Base-by-base conservation (phyloP, 2,888 invertebrate species). In the Thelaira solivaga region DNA sequence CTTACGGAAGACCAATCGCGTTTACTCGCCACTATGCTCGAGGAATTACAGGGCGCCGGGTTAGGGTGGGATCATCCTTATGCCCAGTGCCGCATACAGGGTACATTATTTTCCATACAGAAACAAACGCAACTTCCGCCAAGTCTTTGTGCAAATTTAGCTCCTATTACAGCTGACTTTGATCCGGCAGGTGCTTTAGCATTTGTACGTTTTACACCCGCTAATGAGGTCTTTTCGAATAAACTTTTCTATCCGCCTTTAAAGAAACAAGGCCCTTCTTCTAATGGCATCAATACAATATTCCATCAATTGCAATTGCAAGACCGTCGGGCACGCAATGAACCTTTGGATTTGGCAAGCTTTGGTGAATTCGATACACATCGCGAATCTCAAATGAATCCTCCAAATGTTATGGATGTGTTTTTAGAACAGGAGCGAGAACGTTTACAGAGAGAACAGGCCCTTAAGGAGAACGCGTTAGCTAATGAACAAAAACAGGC, bases 191-290 rank as follows among this genome's bases (percentile, higher is more conserved):
- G 94, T 84, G 90, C 91, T 22, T 90, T 94, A 84, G 96, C 96
- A 29, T 93, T 93, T 82, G 94, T 96, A 26, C 93, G 94, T 81
- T 96, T 94, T 84, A 93, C 93, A 6, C 96, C 96, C 11, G 91
- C 92, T 64, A 83, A 83, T 68, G 92, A 94, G 84, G 92, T 93
- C 81, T 95, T 92, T 85, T 94, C 95, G n/a, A 95, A 95, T 84
- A 91, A 94, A 13, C 95, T 94, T 86, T 94, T 92, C 86, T 93
- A 94, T 67, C 84, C 91, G 74, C 88, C 90, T 49, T 90, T 91
- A 62, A 86, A 86, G 57, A 83, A 85, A 29, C 74, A 82, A 34
- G 74, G 69, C 39, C 26, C 36, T 0, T 29, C 59, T 0, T 61
- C 74, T 2, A 65, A 77, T 51, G 82, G 84, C 59, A 82, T 86